Conservation (phyloP, 2,888 invertebrate genomes). For the Hyles lineata region DNA sequence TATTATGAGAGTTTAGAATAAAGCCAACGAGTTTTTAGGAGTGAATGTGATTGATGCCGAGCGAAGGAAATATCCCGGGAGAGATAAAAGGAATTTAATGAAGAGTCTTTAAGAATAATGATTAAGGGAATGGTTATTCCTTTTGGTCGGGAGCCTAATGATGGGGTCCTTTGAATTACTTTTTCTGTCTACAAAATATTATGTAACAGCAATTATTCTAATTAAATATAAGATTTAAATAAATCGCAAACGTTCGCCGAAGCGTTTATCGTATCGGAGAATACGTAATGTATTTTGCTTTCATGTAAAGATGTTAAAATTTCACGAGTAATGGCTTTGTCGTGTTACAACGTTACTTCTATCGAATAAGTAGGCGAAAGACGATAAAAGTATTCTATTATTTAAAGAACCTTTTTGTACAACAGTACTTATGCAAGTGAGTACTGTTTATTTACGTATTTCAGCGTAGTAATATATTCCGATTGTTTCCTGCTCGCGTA, state of each 20-base stretch:
- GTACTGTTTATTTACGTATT: constrained; percentile 29
- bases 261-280: constrained; percentile 6
- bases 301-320: constrained; percentile 27
- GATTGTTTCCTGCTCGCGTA: constrained; percentile 21
- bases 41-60: constrained; percentile 84
- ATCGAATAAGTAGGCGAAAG: constrained; percentile 28
- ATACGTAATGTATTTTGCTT: constrained; percentile 24
- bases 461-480: constrained; percentile 23
- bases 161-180: constrained; percentile 79
- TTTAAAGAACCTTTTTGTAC: constrained; percentile 30
- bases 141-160: constrained; percentile 80
- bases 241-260: not conserved
- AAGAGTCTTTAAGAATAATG: constrained; percentile 85
- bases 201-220: constrained; percentile 69
- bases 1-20: constrained; percentile 85
- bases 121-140: constrained; percentile 84
- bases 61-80: constrained; percentile 82
- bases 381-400: constrained; percentile 32
- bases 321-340: constrained; percentile 27
- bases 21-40: constrained; percentile 84
- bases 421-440: constrained; percentile 24
- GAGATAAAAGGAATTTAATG: constrained; percentile 85
- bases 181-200: constrained; percentile 74
- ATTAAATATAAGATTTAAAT: constrained; percentile 51
- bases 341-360: constrained; percentile 26